Percentiles rank a stretch among this genome's conserved stretches.
Conservation (phyloP, 2,113 vertebrate species). For the Podilymbus podiceps region DNA sequence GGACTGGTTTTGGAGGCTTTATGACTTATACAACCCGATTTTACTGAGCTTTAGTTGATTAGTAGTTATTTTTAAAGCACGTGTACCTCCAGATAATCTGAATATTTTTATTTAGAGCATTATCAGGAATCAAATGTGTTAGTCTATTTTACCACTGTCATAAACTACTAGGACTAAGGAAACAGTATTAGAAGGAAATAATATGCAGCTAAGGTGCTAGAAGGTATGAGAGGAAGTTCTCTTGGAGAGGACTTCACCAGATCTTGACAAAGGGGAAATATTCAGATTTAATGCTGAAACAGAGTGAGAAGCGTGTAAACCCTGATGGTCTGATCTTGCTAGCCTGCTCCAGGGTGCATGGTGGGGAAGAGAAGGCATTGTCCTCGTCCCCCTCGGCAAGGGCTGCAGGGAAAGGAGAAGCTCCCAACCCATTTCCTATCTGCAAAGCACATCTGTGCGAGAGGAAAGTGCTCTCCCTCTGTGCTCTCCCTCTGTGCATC, state of each 20-base stretch:
- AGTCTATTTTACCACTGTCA: not conserved
- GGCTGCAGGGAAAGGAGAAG: not conserved
- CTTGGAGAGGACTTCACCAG: not conserved
- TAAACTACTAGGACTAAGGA: not conserved
- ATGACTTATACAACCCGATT: not conserved
- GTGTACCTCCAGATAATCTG: not conserved
- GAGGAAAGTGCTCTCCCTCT: too few relatives aligned
- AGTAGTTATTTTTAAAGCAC: not conserved
- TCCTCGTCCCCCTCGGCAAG: accelerated
- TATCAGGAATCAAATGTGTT: not conserved
- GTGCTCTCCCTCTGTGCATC: not conserved
- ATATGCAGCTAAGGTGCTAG: not conserved
- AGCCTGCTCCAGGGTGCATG: not conserved
- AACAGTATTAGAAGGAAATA: not conserved
- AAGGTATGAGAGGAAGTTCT: not conserved
- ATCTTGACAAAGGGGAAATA: not conserved
- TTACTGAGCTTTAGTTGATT: not conserved
- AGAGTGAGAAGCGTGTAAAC: not conserved
- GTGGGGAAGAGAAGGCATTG: not conserved
- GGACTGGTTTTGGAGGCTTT: not conserved
- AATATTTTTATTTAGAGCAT: not conserved
- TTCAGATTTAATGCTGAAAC: not conserved
- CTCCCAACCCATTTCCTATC: accelerated
- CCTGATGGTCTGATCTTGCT: not conserved
- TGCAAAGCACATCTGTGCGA: accelerated